Base-by-base conservation (phyloP, 1,140 invertebrate genomes). In the Heterodera carotae region DNA sequence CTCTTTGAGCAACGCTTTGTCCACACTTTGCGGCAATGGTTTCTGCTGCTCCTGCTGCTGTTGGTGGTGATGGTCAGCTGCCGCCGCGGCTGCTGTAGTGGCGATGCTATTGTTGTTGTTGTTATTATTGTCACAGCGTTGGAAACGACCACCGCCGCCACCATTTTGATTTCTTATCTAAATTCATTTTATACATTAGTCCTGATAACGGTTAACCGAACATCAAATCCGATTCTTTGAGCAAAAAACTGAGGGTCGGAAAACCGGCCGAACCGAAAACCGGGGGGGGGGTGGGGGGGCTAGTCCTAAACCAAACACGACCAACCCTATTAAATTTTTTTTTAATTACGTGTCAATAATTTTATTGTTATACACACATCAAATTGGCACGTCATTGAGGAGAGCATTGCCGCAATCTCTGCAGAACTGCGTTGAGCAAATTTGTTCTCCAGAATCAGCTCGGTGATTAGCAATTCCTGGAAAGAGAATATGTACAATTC, bases 371-470 rank as follows among this genome's bases (percentile, higher is more conserved):
- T n/a, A n/a, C n/a, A n/a, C 29, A 59, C 88, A 85, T 92, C 93
- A 69, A 92, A 92, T 90, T 97, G 94, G 56, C 86, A 87, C 12
- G 85, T 87, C 3, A 80, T 53, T 1, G 86, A 68, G 4, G 86
- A 87, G 2, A 87, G 70, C 34, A 86, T 36, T 10, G 81, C 84
- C 2, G 95, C 95, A 68, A 99, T 96, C 89, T 98, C 95, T 0
- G 93, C 92, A 0, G 92, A 93, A 33, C 88, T 82, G 18, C 88
- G 78, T 76, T 89, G 88, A 70, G 89, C 86, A 68, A 99, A 91
- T 69, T 95, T 91, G 89, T 98, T 96, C 76, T 94, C 91, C 76
- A 98, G 92, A n/a, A 99, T 92, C 2, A 99, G 88, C 89, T 99
- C 97, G 0, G 96, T 98, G 66, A 99, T 93, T 29, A 99, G 91